Base-by-base conservation (phyloP, 2,888 invertebrate genomes). In the Nematopogon swammerdamellus region DNA sequence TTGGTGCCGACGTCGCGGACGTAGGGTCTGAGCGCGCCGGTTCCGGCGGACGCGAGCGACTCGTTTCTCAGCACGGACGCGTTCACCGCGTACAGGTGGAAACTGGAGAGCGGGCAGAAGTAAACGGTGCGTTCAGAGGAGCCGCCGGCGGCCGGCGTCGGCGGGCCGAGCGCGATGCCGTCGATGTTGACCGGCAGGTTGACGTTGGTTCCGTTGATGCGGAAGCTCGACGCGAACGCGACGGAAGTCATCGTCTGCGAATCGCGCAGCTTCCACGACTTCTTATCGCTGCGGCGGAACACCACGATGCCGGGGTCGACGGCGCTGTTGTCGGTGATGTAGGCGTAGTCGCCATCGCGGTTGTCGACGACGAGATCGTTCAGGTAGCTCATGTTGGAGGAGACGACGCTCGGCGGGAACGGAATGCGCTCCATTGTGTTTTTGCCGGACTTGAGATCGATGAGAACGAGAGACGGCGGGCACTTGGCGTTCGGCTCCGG, bases 351-450 rank as follows among this genome's bases (percentile, higher is more conserved):
- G 50, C 85, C 84, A 60, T 85, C 82, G 30, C 86, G 81, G 62
- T 85, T 84, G 60, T 89, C 89, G 19, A 91, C 71, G 1, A 89
- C 90, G 46, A 91, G 76, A 62, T 90, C 90, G 61, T 88, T 88
- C 46, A 91, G 66, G 57, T 85, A 85, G 42, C 84, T 85, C 0
- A 77, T 80, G 43, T 81, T 80, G 1, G 70, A 68, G 18, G 81
- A 76, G 1, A 85, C 84, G 8, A 87, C 82, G 19, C 82, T 76
- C 6, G 75, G 60, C 0, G 89, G 85, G 58, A 91, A 85, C 11
- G 73, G 73, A 58, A 85, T 85, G n/a, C 80, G 81, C 46, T 81
- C 79, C 58, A 83, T 71, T 52, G 74, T 68, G 10, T 81, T 79
- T 18, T 80, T 82, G 51, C 82, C 81, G 18, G 76, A 74, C 55